Base-by-base conservation (phyloP, 1,140 invertebrate species). In the Latrodectus geometricus region DNA sequence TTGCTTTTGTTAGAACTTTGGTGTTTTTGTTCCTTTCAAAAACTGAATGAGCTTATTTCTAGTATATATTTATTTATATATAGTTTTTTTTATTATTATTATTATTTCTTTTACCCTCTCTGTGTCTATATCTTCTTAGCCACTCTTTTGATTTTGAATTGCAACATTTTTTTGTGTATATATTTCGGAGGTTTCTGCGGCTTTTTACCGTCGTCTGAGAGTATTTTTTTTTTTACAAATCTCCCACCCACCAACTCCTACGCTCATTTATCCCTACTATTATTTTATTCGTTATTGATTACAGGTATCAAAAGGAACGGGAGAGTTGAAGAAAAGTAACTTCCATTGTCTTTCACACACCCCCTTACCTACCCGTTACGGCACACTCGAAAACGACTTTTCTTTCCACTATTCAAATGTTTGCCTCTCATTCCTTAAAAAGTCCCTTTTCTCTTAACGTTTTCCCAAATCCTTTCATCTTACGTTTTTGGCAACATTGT, bases 31-130 rank as follows among this genome's bases (percentile, higher is more conserved):
- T 61, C 82, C 82, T 76, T 76, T 84, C 50, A 23, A 20, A 69
- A 66, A 68, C 73, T 84, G 76, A 84, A 84, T 84, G 76, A 84
- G 73, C 82, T 84, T 76, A 84, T 72, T 84, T 84, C 82, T 68
- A 54, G 56, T 84, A 74, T 76, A 49, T 69, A 61, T 61, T 61
- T 61, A 61, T 61, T 14, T 61, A 61, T 61, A 56, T 56, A 8
- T 61, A 61, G 35, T 35, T 35, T 79, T 68, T 79, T 52, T 23
- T 77, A 61, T 61, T 72, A 49, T 81, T 70, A 50, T 68, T 79
- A 23, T 78, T 48, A 14, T 35, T 78, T 66, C 21, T n/a, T 8
- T n/a, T 21, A 9, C 17, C 68, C 35, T 50, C 49, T 52, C 54
- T 21, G 23, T 52, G 50, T 15, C 48, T 80, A 17, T 23, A 65